These are phyloP conservation scores for Pararge aegeria DNA, from an alignment of 1,140 invertebrate species.

Conservation along the genomic window DNA sequence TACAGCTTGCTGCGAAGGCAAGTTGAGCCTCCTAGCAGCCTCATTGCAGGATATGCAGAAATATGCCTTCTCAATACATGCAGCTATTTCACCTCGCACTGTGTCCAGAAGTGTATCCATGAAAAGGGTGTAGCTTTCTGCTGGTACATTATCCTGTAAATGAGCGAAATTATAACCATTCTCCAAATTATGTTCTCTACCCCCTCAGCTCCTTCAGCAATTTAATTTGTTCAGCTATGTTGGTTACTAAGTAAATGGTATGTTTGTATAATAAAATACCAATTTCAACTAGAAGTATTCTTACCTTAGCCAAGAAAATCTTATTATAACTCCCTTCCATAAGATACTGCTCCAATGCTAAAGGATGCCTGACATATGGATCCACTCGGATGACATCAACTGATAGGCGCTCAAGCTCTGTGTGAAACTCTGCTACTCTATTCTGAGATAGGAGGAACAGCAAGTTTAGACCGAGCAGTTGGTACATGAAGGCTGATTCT, in stretches of 20 bases:
- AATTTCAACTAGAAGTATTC: not conserved
- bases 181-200: too few species aligned
- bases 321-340: conserved; percentile 99
- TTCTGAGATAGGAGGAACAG: conserved; percentile 98
- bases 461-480: conserved; percentile 96
- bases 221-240: too few species aligned
- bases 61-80: conserved; percentile 98
- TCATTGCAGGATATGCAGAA: conserved; percentile 93
- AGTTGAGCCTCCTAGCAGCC: conserved; percentile 94
- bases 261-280: too few species aligned
- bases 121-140: conserved; percentile 97
- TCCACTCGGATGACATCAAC: conserved; percentile 95
- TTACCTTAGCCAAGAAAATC: conserved; percentile 82
- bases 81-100: conserved; percentile 97
- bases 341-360: conserved; percentile 98
- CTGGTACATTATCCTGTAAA: conserved; percentile 95
- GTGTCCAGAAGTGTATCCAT: conserved; percentile 98
- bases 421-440: conserved; percentile 98
- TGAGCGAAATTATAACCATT: not conserved
- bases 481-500: conserved; percentile 97
- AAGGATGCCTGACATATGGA: conserved; percentile 96
- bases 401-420: conserved; percentile 96
- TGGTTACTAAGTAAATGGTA: too few species aligned
- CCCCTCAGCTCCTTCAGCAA: too few species aligned
- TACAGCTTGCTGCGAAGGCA: conserved; percentile 88